A percentile compares a stretch with the other conserved stretches of the same genome.
These are phyloP conservation scores for Malurus leucopterus DNA, from an alignment of 2,797 vertebrate genomes.

Conservation along the genomic window DNA sequence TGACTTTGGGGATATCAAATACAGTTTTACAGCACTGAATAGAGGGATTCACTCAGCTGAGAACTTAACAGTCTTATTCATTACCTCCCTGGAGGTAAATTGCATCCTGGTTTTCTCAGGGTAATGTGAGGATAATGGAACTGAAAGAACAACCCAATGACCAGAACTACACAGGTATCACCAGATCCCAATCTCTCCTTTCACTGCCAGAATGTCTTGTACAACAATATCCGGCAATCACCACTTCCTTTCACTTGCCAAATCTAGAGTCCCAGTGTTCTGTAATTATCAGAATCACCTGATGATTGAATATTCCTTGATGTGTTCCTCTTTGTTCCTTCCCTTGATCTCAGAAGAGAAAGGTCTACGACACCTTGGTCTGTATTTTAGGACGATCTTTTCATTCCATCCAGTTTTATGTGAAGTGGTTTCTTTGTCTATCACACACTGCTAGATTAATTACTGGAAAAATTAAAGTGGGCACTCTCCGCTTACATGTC, in stretches of 20 bases:
- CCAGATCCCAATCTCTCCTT: neutral
- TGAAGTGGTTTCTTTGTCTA: neutral
- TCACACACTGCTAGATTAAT: neutral
- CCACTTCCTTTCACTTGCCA: neutral
- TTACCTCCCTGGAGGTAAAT: neutral
- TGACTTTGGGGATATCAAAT: neutral
- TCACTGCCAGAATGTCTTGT: neutral
- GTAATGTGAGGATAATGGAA: neutral
- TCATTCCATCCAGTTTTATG: neutral
- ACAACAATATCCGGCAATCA: neutral
- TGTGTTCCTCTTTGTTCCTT: neutral
- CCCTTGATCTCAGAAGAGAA: neutral
- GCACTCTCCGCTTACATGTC: neutral
- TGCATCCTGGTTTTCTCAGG: neutral
- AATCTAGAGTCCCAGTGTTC: neutral
- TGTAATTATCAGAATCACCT: neutral
- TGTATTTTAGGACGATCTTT: neutral
- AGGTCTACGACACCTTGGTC: neutral
- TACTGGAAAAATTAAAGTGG: neutral
- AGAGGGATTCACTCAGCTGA: neutral
- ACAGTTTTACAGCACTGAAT: neutral
- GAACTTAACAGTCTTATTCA: neutral
- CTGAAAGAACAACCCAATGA: neutral
- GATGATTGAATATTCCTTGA: neutral
- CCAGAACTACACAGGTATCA: neutral